Evolutionary conservation across 2,113 vertebrate genomes (phyloP).

Genomic region (Hypanus sabinus): DNA sequence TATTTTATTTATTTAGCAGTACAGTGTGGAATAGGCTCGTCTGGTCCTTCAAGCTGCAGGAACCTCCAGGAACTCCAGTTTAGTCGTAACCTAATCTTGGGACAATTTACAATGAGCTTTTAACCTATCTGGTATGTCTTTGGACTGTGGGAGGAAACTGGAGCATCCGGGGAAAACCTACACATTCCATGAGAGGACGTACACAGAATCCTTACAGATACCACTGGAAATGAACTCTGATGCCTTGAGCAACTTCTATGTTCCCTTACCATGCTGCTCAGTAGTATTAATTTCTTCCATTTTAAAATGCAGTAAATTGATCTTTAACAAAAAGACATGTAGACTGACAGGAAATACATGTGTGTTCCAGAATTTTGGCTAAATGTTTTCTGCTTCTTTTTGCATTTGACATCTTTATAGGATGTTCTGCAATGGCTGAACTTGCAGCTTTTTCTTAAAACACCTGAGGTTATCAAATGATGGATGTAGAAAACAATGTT

Average conservation of each 20-base stretch:
- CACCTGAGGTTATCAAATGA: not conserved
- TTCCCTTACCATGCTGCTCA: not conserved
- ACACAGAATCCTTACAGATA: too few relatives aligned
- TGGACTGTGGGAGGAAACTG: too few relatives aligned
- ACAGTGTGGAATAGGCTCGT: too few relatives aligned
- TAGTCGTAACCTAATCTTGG: too few relatives aligned
- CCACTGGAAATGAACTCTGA: too few relatives aligned
- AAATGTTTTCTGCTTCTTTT: not conserved
- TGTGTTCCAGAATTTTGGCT: not conserved
- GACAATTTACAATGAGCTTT: too few relatives aligned
- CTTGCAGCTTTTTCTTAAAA: not conserved
- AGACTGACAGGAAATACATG: not conserved
- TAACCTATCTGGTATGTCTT: too few relatives aligned
- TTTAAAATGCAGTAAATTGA: not conserved
- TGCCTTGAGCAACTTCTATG: too few relatives aligned
- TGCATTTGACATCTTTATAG: not conserved
- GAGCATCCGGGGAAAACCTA: too few relatives aligned
- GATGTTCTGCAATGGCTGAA: not conserved
- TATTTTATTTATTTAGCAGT: not conserved
- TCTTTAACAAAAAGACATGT: not conserved
- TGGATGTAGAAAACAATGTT: not conserved
- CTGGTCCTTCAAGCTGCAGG: too few relatives aligned
- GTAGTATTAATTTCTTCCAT: not conserved
- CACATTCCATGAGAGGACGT: too few relatives aligned
- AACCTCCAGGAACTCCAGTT: too few relatives aligned